Evolutionary conservation across 2,797 vertebrate genomes (phyloP), one percentile per base, ranked within the genome.

Genomic region (Leuciscus waleckii): DNA sequence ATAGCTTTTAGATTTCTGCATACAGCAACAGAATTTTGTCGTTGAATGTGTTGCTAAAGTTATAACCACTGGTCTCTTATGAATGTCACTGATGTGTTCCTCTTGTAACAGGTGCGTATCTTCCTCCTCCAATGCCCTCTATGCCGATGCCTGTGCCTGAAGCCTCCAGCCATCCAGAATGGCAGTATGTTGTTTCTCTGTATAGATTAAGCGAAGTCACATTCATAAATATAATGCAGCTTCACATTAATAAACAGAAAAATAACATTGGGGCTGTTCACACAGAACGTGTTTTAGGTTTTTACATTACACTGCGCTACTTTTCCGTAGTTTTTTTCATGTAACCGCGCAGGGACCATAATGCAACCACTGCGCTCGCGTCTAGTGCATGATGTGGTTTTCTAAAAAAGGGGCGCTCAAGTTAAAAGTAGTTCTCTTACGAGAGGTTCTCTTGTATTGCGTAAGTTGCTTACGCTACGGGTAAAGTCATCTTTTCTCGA

Each of bases 61-160:
- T 70, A n/a, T 41, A 70, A 35, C 26, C 21, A 17, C 14, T 5
- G 43, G 23, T 26, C 3, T 71, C 69, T 17, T 46, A 41, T 75
- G 46, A 35, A 35, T 4, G 73, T 54, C 39, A 23, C 51, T 37
- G 51, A 23, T 82, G 69, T 39, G 13, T 14, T 68, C 0, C 7
- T 67, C 41, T 4, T 86, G 6, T 63, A 2, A 65, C 69, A 95
- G 94, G 93, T 89, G 95, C 93, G 85, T 95, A 89, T 88, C 89
- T 96, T 68, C 95, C 95, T 0, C 95, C 95, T 67, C 95, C 95
- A 0, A 90, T 94, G 89, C 92, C 94, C 46, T 56, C 88, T 21
- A 68, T 65, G 11, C 95, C 93, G 19, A 35, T 85, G 80, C 88
- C 93, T 39, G 83, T 85, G 77, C 88, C 93, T 37, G 83, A 92